Evolutionary conservation across 2,888 invertebrate genomes (phyloP).

Genomic region (Xestia ashworthii): DNA sequence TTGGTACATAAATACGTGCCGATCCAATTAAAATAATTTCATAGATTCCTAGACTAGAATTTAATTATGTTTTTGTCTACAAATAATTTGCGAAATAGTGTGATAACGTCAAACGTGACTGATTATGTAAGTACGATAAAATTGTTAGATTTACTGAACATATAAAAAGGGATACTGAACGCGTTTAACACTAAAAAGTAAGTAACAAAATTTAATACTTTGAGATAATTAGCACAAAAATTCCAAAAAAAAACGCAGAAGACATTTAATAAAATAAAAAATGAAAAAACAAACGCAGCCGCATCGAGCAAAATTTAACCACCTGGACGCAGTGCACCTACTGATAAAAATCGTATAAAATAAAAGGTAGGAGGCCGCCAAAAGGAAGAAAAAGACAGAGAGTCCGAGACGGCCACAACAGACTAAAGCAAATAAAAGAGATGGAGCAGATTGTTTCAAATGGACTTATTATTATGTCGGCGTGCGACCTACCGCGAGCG

Average conservation of each 20-base stretch:
- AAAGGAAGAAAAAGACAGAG: constrained; percentile 71
- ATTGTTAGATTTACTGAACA: not conserved
- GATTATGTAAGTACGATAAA: not conserved
- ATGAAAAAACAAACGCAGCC: constrained; percentile 36
- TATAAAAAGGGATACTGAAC: not conserved
- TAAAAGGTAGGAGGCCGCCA: constrained; percentile 70
- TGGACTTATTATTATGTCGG: constrained; percentile 82
- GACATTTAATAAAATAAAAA: not conserved
- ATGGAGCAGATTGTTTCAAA: constrained; percentile 80
- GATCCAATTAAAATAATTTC: constrained; percentile 47
- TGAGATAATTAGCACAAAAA: constrained; percentile 17
- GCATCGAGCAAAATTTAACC: constrained; percentile 64
- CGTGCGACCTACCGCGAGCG: constrained; percentile 78
- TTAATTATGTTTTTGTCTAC: constrained; percentile 16
- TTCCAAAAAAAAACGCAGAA: not conserved
- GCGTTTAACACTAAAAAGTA: not conserved
- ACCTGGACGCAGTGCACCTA: constrained; percentile 54
- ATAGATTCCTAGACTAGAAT: constrained; percentile 31
- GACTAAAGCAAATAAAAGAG: constrained; percentile 77
- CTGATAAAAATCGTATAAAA: constrained; percentile 71
- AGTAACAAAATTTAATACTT: not conserved
- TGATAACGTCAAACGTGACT: not conserved
- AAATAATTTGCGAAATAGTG: constrained; percentile 14
- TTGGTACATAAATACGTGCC: constrained; percentile 9
- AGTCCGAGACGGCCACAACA: constrained; percentile 73